Evolutionary conservation across 2,113 vertebrate species (phyloP).

Genomic region (Mustela nigripes): DNA sequence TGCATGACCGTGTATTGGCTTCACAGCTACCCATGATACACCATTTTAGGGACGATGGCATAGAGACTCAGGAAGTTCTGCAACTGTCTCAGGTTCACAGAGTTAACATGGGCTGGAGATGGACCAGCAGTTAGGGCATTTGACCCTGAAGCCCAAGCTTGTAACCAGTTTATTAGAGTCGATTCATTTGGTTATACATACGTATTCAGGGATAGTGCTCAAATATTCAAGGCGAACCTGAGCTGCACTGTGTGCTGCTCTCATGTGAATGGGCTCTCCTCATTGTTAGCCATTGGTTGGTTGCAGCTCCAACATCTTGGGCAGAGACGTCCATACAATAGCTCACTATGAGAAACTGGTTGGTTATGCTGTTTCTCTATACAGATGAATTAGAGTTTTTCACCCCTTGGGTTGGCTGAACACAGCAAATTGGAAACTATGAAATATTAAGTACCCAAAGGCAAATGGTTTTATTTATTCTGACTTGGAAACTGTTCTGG

Average conservation of each 20-base stretch:
- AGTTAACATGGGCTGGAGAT: neutral
- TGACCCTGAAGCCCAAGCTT: neutral
- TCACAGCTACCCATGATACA: neutral
- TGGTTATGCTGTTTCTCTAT: neutral
- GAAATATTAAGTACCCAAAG: conserved; percentile 18
- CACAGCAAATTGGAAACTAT: neutral
- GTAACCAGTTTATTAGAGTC: neutral
- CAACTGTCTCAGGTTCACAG: neutral
- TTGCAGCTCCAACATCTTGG: neutral
- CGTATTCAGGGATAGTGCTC: neutral
- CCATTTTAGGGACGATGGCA: neutral
- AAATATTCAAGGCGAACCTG: neutral
- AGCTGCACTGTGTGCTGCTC: neutral
- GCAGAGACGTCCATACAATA: neutral
- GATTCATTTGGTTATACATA: neutral
- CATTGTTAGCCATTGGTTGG: neutral
- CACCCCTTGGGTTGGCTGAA: neutral
- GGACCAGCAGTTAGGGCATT: neutral
- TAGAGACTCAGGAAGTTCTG: neutral
- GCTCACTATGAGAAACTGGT: neutral
- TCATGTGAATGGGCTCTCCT: neutral
- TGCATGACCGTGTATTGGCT: neutral
- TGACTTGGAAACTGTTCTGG: conserved; percentile 49
- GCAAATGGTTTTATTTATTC: conserved; percentile 59
- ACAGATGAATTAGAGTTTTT: conserved; percentile 27